Conservation (phyloP, 2,113 vertebrate genomes). For the Antechinus stuartii region DNA sequence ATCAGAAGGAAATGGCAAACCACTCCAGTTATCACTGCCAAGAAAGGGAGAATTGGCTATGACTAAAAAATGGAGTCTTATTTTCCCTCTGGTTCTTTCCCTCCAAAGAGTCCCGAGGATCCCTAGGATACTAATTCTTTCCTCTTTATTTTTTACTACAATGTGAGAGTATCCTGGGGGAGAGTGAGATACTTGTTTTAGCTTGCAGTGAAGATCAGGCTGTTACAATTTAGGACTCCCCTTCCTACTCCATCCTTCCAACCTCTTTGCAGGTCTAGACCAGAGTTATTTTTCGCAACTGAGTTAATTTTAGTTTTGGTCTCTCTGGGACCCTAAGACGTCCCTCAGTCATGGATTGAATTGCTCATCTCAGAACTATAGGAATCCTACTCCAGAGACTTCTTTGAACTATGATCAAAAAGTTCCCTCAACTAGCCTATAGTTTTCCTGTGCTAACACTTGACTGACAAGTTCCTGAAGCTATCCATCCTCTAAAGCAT, state of each 20-base stretch:
- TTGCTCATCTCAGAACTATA: background rate
- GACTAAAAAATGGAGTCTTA: background rate
- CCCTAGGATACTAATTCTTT: background rate
- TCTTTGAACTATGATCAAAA: background rate
- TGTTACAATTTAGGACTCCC: background rate
- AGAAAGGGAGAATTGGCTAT: background rate
- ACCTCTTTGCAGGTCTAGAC: background rate
- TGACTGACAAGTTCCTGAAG: background rate
- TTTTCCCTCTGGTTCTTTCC: background rate
- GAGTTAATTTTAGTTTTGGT: background rate
- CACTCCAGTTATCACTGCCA: background rate
- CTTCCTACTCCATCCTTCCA: slow-evolving; percentile 35
- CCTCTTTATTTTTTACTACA: background rate
- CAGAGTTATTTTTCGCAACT: background rate
- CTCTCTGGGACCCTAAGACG: background rate
- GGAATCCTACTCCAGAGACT: background rate
- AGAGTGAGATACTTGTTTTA: background rate
- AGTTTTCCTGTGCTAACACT: background rate
- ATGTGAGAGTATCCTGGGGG: background rate
- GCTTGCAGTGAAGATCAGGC: background rate
- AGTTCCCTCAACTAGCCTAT: background rate
- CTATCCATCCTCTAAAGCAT: background rate
- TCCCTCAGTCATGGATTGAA: slow-evolving; percentile 9
- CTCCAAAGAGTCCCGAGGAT: background rate
- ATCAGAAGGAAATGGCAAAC: background rate